A percentile compares a stretch with the other conserved stretches of the same genome.
Evolutionary conservation across 2,888 invertebrate genomes (phyloP).

Genomic region (Andrena chrysosceles): DNA sequence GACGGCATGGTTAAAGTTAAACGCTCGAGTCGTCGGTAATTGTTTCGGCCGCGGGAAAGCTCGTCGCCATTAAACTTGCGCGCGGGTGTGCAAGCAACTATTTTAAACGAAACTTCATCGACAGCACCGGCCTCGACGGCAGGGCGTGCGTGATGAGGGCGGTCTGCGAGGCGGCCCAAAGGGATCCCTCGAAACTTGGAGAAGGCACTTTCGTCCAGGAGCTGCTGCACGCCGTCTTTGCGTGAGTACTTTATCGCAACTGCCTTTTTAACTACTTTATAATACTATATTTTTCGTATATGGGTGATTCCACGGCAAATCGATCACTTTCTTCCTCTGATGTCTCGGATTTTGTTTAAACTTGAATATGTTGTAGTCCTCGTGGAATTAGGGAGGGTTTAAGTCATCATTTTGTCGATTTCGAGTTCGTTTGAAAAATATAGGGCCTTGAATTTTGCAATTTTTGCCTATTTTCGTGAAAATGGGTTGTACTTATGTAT

Average conservation of each 20-base stretch:
- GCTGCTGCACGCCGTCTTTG: slow-evolving; percentile 81
- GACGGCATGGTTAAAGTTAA: slow-evolving; percentile 40
- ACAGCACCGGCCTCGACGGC: slow-evolving; percentile 91
- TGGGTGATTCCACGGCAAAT: no score
- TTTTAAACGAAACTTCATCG: slow-evolving; percentile 70
- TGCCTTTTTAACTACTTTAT: no score
- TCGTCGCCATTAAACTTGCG: slow-evolving; percentile 47
- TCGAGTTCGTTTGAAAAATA: no score
- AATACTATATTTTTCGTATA: no score
- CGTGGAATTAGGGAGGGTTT: no score
- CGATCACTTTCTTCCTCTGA: no score
- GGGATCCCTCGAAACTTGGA: slow-evolving; percentile 79
- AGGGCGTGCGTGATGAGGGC: slow-evolving; percentile 90
- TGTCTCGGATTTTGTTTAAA: no score
- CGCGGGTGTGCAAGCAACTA: slow-evolving; percentile 10
- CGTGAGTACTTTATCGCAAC: slow-evolving; percentile 73
- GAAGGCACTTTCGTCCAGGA: slow-evolving; percentile 82
- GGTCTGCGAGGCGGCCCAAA: slow-evolving; percentile 90
- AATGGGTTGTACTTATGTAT: no score
- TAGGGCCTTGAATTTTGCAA: no score
- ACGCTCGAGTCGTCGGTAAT: slow-evolving; percentile 45
- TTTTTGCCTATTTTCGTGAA: no score
- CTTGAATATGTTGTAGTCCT: no score
- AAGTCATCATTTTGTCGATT: no score
- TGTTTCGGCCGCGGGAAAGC: slow-evolving; percentile 38